Conservation (phyloP, 2,797 vertebrate species). For the Chrysocyon brachyurus region DNA sequence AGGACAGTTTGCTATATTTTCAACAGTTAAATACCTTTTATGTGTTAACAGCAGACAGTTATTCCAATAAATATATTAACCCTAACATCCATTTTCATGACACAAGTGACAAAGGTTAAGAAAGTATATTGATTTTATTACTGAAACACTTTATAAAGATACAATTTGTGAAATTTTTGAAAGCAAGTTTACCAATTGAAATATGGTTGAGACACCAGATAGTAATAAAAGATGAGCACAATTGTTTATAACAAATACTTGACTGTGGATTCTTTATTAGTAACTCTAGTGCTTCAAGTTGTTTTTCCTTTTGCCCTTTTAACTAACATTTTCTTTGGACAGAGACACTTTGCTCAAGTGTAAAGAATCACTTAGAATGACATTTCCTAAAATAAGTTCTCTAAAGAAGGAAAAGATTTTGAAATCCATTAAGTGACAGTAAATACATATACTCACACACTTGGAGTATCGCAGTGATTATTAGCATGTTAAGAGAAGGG, state of each 20-base stretch:
- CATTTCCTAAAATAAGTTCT: constrained; percentile 29
- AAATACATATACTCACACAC: background rate
- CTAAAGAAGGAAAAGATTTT: background rate
- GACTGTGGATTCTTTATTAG: background rate
- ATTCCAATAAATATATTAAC: background rate
- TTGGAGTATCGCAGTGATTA: background rate
- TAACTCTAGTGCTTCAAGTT: background rate
- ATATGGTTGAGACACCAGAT: background rate
- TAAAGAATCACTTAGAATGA: background rate
- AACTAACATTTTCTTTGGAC: constrained; percentile 15
- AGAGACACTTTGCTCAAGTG: background rate
- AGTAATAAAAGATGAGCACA: background rate
- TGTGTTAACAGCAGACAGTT: background rate
- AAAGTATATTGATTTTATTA: background rate
- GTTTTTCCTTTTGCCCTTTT: background rate
- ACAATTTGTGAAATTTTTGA: background rate
- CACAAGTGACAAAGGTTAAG: background rate
- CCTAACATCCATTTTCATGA: background rate
- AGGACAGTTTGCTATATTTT: background rate
- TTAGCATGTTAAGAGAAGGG: background rate
- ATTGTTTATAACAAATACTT: background rate
- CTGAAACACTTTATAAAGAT: background rate
- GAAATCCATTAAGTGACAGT: background rate
- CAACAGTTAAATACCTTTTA: background rate
- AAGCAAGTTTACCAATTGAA: background rate